phyloP scores from a whole-genome alignment of 2,797 vertebrate genomes.

The Lindbergichthys nudifrons region DNA sequence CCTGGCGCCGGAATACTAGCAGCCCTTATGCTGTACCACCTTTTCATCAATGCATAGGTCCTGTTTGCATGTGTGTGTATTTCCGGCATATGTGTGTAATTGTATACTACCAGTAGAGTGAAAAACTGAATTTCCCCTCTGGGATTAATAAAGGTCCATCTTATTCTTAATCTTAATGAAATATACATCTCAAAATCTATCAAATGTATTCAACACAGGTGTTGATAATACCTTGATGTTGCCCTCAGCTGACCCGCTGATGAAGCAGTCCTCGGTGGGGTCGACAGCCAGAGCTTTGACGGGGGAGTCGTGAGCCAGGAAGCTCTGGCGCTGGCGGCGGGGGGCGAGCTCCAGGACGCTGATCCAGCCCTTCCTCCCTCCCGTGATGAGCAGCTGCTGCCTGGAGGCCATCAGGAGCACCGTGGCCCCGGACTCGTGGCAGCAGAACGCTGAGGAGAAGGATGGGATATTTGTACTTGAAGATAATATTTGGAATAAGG shows the following conservation, averaged over 20 bases:
- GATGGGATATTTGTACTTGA: too few species aligned
- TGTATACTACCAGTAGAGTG: too few species aligned
- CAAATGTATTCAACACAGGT: not conserved
- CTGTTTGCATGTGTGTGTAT: too few species aligned
- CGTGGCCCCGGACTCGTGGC: constrained; percentile 95
- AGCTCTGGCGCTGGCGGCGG: constrained; percentile 90
- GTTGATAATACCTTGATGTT: constrained; percentile 92
- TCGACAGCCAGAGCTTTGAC: constrained; percentile 95
- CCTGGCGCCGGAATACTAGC: too few species aligned
- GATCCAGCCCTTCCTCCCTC: constrained; percentile 95
- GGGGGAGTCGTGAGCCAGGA: constrained; percentile 97
- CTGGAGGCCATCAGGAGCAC: constrained; percentile 93
- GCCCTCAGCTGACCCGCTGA: constrained; percentile 97
- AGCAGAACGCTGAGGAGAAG: constrained; percentile 88
- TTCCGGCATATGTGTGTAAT: too few species aligned
- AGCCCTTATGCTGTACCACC: too few species aligned
- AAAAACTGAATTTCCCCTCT: too few species aligned
- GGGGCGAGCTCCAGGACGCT: constrained; percentile 92
- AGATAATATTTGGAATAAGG: not conserved
- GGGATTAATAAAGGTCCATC: too few species aligned
- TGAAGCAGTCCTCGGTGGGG: constrained; percentile 92
- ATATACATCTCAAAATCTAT: not conserved
- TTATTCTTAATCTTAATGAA: not conserved
- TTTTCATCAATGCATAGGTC: too few species aligned
- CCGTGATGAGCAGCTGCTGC: constrained; percentile 94